phyloP scores from a whole-genome alignment of 2,888 invertebrate species.

The Doris montereyensis region DNA sequence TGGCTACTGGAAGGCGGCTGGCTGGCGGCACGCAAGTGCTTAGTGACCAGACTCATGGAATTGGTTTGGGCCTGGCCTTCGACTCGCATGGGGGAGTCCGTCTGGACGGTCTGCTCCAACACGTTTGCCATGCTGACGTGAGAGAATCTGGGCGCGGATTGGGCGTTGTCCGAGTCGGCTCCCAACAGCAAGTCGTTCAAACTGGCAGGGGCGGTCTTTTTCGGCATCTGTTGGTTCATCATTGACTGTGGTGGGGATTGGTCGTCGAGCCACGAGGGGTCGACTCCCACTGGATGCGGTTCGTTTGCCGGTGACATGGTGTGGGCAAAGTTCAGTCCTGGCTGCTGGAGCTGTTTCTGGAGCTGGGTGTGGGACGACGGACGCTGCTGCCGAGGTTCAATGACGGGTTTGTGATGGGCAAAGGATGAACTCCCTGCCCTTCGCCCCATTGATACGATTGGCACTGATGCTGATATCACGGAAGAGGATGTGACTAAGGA shows the following conservation, averaged over 20 bases:
- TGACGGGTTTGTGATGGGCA: too few species aligned
- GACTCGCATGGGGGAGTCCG: conserved; percentile 2
- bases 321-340: not conserved
- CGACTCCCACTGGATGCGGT: not conserved
- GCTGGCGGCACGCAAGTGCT: not conserved
- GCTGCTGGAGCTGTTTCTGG: conserved; percentile 13
- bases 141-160: too few species aligned
- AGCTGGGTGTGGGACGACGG: conserved; percentile 1
- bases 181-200: too few species aligned
- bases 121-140: not conserved
- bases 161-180: too few species aligned
- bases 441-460: too few species aligned
- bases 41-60: not conserved
- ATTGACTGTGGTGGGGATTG: too few species aligned
- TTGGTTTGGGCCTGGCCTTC: conserved; percentile 26
- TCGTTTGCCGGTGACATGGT: not conserved
- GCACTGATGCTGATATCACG: not conserved
- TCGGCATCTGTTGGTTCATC: too few species aligned
- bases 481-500: not conserved
- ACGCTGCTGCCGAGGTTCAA: not conserved
- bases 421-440: too few species aligned
- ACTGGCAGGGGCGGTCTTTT: too few species aligned
- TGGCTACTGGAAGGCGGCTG: not conserved
- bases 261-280: too few species aligned
- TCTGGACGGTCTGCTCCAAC: not conserved